Evolutionary conservation across 2,113 vertebrate species (phyloP).

Genomic region (Desmodus rotundus): DNA sequence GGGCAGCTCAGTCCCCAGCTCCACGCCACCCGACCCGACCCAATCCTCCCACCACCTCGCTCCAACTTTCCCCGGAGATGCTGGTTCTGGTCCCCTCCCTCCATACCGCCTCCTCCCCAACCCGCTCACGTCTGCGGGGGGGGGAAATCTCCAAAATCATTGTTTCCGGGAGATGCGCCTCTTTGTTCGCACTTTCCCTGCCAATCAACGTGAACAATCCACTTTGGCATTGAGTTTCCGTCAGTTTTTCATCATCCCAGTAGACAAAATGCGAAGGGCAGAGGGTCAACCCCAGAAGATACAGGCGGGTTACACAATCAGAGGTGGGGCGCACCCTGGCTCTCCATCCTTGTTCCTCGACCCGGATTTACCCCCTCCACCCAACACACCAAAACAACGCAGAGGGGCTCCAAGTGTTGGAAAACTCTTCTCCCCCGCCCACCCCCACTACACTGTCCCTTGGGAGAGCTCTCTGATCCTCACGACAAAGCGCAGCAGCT

Average conservation of each 20-base stretch:
- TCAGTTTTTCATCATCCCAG: slow-evolving; percentile 51
- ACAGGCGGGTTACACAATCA: slow-evolving; percentile 19
- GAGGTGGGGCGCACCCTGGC: background rate
- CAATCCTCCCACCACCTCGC: background rate
- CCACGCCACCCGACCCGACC: background rate
- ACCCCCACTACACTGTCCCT: background rate
- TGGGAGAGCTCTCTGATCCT: background rate
- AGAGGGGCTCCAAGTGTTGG: slow-evolving; percentile 39
- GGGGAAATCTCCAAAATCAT: slow-evolving; percentile 76
- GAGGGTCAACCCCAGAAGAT: background rate
- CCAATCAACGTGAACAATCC: slow-evolving; percentile 72
- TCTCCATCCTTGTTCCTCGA: slow-evolving; percentile 1
- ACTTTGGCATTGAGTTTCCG: slow-evolving; percentile 68
- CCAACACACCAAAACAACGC: slow-evolving; percentile 49
- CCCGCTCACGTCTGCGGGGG: slow-evolving; percentile 27
- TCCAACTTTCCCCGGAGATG: slow-evolving; percentile 63
- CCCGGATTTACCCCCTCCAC: background rate
- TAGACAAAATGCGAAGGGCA: slow-evolving; percentile 23
- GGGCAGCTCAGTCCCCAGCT: slow-evolving; percentile 47
- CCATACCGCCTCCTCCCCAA: background rate
- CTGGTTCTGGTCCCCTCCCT: slow-evolving; percentile 45
- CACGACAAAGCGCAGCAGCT: slow-evolving; percentile 40
- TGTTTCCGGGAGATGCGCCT: slow-evolving; percentile 84
- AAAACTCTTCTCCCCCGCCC: background rate
- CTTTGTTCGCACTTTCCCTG: slow-evolving; percentile 84